phyloP scores from a whole-genome alignment of 2,113 vertebrate species.

The Ellobius talpinus region DNA sequence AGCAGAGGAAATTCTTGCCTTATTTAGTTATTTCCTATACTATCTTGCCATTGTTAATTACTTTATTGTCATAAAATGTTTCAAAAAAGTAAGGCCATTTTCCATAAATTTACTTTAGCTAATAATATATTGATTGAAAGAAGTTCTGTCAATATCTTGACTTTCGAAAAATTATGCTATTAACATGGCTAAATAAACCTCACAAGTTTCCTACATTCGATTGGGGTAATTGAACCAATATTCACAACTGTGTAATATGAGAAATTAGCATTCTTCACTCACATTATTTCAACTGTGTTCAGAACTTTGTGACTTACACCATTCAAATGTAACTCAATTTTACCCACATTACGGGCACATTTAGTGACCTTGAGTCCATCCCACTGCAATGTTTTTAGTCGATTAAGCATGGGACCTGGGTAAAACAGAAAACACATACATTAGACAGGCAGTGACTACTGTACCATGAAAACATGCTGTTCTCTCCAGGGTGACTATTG shows the following conservation, averaged over 20 bases:
- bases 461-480: slow-evolving; percentile 58
- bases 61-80: not conserved
- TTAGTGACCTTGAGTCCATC: slow-evolving; percentile 57
- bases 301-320: slow-evolving; percentile 55
- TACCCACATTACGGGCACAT: slow-evolving; percentile 4
- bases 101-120: not conserved
- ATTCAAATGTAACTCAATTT: slow-evolving; percentile 54
- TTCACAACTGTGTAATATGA: not conserved
- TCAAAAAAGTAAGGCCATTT: not conserved
- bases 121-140: not conserved
- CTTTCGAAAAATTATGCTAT: slow-evolving; percentile 44
- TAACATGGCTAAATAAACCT: slow-evolving; percentile 55
- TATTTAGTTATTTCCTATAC: not conserved
- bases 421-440: slow-evolving; percentile 36
- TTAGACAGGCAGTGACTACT: not conserved
- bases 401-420: slow-evolving; percentile 55
- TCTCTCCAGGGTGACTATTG: slow-evolving; percentile 71
- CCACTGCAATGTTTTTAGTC: slow-evolving; percentile 59
- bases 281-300: slow-evolving; percentile 47
- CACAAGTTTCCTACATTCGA: slow-evolving; percentile 40
- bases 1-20: not conserved
- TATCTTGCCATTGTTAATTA: slow-evolving; percentile 12
- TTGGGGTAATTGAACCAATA: slow-evolving; percentile 38
- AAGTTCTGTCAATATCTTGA: not conserved
- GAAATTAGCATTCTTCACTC: slow-evolving; percentile 52